Conservation (phyloP, 2,113 vertebrate genomes). For the Vicugna pacos region DNA sequence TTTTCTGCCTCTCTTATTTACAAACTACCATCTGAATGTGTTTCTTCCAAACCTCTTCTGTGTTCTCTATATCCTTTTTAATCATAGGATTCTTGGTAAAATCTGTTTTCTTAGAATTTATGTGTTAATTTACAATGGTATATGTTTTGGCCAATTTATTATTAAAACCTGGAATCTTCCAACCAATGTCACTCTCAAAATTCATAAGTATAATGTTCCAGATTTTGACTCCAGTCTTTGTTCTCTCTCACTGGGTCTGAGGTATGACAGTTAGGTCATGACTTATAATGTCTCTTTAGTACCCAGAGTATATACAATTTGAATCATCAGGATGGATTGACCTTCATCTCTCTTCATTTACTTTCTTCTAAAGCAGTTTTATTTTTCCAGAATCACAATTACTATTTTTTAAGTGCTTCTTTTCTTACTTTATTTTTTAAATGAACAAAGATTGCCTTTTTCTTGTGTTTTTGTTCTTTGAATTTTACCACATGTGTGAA, state of each 20-base stretch:
- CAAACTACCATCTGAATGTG: not conserved
- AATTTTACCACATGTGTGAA: not conserved
- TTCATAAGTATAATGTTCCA: not conserved
- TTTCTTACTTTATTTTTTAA: constrained; percentile 38
- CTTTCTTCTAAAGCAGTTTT: not conserved
- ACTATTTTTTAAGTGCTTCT: not conserved
- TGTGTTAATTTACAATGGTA: not conserved
- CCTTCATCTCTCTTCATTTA: not conserved
- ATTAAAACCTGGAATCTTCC: constrained; percentile 31
- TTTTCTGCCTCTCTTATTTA: constrained; percentile 9
- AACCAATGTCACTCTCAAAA: not conserved
- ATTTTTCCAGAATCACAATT: not conserved
- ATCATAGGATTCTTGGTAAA: not conserved
- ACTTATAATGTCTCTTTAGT: not conserved
- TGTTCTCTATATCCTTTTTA: not conserved
- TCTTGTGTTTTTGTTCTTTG: not conserved
- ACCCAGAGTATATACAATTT: not conserved
- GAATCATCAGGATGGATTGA: not conserved
- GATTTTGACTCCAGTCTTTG: not conserved
- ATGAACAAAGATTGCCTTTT: not conserved
- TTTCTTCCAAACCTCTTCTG: not conserved
- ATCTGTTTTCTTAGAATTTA: not conserved
- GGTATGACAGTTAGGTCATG: not conserved
- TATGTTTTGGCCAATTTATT: not conserved
- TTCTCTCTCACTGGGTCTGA: not conserved